Base-by-base conservation (phyloP, 2,113 vertebrate species). In the Toxotes chatareus region DNA sequence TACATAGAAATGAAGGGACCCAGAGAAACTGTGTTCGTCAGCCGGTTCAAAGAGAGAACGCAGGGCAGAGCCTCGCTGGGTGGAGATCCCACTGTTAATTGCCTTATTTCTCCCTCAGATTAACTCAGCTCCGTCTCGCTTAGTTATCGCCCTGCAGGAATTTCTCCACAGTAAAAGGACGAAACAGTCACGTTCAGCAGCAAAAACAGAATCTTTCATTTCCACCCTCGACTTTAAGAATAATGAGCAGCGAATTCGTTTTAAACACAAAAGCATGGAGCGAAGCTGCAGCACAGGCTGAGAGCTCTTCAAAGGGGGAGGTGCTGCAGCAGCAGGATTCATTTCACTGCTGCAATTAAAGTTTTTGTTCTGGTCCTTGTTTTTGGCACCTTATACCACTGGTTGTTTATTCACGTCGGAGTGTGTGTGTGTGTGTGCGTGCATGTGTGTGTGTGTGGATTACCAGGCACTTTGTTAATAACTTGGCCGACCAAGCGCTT, bases 11-110 rank as follows among this genome's bases (percentile, higher is more conserved):
- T 42, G 70, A 73, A 79, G 70, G 67, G 21, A 12, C 9, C 78
- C 82, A 64, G 73, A 82, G 47, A 79, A 55, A 31, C 14, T 57
- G 2, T 21, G 2, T 72, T 85, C 81, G 82, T 85, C 86, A 31
- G 60, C 64, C 8, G 73, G 73, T 85, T 88, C 88, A 88, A 83
- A 85, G 87, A 64, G n/a, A 76, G 73, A 51, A 59, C 12, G 72
- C 74, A 42, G 73, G 81, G 69, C 76, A 46, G 69, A 49, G 70
- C 64, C 73, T 60, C 38, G 1, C 83, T 66, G 85, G 89, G 83
- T 65, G 91, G 87, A 86, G 87, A 76, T 27, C 79, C 65, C 0
- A 0, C 84, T 23, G 46, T n/a, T 88, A 88, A 91, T 83, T 76
- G 60, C 80, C 34, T 2, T 12, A 42, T 78, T 86, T 80, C 78